Conservation (phyloP, 2,113 vertebrate species). For the Chunga burmeisteri region DNA sequence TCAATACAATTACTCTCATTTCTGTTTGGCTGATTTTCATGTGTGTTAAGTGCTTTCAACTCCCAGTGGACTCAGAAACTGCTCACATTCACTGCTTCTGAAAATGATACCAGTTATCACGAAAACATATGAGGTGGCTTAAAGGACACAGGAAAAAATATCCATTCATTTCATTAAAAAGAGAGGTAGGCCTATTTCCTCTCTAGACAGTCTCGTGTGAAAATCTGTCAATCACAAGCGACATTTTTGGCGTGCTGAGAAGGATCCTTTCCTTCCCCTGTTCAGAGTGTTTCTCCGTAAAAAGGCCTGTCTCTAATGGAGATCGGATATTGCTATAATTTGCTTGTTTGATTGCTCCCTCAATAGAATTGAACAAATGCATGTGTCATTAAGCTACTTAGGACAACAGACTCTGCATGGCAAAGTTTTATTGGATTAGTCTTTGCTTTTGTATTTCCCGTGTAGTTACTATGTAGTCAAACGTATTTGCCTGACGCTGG, state of each 20-base stretch:
- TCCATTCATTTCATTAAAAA: not conserved
- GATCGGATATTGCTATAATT: not conserved
- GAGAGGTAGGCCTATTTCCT: not conserved
- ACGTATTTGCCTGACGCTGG: not conserved
- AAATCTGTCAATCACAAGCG: not conserved
- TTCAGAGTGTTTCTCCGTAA: not conserved
- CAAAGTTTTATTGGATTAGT: not conserved
- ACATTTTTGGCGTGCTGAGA: fast-evolving
- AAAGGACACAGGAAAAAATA: not conserved
- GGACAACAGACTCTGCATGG: not conserved
- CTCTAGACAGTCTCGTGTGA: not conserved
- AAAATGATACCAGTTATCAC: not conserved
- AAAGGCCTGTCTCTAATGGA: not conserved
- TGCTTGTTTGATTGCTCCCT: not conserved
- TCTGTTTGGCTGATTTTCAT: constrained; percentile 22
- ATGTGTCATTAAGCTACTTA: not conserved
- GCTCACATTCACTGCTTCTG: not conserved
- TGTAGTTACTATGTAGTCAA: not conserved
- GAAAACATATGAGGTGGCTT: not conserved
- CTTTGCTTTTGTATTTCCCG: not conserved
- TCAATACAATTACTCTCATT: constrained; percentile 23
- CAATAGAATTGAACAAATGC: not conserved
- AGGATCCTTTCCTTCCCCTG: not conserved
- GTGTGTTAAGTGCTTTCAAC: not conserved
- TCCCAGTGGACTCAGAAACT: not conserved